Conservation (phyloP, 92 coral and sea anemone genomes). For the Porites rus region DNA sequence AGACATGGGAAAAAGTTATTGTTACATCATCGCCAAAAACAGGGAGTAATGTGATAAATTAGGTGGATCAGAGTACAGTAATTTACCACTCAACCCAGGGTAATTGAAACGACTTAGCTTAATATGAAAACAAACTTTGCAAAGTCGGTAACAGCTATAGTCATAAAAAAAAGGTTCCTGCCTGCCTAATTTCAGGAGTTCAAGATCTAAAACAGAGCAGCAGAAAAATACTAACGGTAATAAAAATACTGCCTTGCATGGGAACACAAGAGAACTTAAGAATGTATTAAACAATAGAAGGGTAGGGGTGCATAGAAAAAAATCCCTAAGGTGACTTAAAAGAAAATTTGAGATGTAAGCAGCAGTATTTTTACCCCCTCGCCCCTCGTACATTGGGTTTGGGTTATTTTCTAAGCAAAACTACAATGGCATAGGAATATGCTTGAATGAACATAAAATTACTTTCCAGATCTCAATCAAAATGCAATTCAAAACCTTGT, state of each 20-base stretch:
- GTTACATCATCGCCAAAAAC: conserved; percentile 49
- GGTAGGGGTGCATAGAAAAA: conserved; percentile 35
- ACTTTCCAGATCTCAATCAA: conserved; percentile 50
- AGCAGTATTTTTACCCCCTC: conserved; percentile 11
- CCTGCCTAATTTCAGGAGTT: conserved; percentile 46
- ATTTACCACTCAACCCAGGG: conserved; percentile 49
- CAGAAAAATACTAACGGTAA: conserved; percentile 43
- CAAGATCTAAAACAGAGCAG: conserved; percentile 42
- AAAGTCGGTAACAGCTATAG: neutral
- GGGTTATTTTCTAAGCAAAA: neutral
- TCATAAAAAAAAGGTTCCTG: conserved; percentile 43
- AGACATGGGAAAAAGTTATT: conserved; percentile 48
- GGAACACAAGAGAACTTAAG: conserved; percentile 40
- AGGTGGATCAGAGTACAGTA: conserved; percentile 42
- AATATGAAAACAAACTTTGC: neutral
- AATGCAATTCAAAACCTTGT: conserved; percentile 50
- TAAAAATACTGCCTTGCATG: conserved; percentile 47
- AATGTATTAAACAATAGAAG: neutral
- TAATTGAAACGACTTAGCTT: conserved; percentile 47
- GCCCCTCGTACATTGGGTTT: conserved; percentile 16
- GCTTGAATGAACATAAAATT: conserved; percentile 34
- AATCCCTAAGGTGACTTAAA: conserved; percentile 49
- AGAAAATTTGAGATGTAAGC: conserved; percentile 39
- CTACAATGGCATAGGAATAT: conserved; percentile 22
- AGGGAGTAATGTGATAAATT: conserved; percentile 43